Evolutionary conservation across 1,140 invertebrate species (phyloP).

Genomic region (Rhysida immarginata): DNA sequence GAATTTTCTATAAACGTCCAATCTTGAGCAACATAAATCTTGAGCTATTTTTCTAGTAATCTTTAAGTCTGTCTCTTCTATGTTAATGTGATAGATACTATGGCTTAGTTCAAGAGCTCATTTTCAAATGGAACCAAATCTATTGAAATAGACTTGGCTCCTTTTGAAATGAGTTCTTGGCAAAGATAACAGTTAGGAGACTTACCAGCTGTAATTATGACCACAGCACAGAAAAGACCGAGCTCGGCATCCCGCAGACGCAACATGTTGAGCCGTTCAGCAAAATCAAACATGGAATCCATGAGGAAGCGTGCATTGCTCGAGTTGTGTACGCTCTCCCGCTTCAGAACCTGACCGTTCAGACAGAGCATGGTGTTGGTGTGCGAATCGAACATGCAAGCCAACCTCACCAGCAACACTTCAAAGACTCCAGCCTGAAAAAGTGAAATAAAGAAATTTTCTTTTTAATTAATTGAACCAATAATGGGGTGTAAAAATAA

Average conservation of each 20-base stretch:
- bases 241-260: constrained; percentile 81
- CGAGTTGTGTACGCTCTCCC: constrained; percentile 59
- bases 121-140: no score
- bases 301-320: constrained; percentile 85
- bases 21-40: no score
- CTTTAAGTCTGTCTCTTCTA: no score
- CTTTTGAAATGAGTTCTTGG: no score
- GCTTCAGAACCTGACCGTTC: constrained; percentile 76
- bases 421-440: constrained; percentile 65
- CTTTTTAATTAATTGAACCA: neutral
- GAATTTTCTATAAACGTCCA: no score
- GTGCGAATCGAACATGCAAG: constrained; percentile 71
- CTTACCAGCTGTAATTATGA: constrained; percentile 81
- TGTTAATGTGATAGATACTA: no score
- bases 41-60: no score
- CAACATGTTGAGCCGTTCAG: constrained; percentile 78
- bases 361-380: constrained; percentile 82
- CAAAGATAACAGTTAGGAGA: no score
- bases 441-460: constrained; percentile 16
- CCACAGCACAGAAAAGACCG: constrained; percentile 84
- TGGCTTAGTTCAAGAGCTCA: no score
- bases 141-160: no score
- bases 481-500: no score
- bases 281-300: constrained; percentile 94
- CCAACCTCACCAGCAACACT: constrained; percentile 76